Conservation (phyloP, 2,888 invertebrate genomes). For the Ommatoiulus sabulosus region DNA sequence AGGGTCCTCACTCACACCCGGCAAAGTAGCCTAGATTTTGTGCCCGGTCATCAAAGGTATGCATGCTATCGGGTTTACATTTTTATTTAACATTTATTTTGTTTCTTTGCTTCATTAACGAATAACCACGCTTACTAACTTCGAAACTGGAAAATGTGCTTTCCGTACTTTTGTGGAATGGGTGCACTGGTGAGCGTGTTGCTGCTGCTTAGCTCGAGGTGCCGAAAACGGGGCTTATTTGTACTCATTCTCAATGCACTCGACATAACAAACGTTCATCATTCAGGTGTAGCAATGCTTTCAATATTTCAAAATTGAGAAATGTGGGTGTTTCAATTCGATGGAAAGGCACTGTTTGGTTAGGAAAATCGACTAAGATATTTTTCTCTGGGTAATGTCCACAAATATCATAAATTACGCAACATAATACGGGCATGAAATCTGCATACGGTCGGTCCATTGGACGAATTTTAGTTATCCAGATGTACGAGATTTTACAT, state of each 20-base stretch:
- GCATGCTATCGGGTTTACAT: neutral
- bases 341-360: no score
- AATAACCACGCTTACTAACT: constrained; percentile 27
- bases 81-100: neutral
- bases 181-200: neutral
- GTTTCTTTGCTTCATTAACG: neutral
- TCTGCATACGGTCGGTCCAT: no score
- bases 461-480: neutral
- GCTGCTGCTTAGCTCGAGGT: neutral
- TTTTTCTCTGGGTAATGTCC: no score
- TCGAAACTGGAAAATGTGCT: neutral
- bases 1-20: constrained; percentile 61
- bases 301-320: no score
- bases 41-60: constrained; percentile 62
- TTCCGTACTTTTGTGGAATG: neutral
- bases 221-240: neutral
- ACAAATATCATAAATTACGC: no score
- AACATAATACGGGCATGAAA: no score
- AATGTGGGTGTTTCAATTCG: no score
- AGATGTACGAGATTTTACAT: neutral
- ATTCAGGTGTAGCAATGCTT: neutral
- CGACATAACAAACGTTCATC: neutral
- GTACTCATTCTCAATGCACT: neutral
- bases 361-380: no score
- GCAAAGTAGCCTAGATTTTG: constrained; percentile 63